Base-by-base conservation (phyloP, 1,140 invertebrate species). In the Pseudomyrmex flavicornis region DNA sequence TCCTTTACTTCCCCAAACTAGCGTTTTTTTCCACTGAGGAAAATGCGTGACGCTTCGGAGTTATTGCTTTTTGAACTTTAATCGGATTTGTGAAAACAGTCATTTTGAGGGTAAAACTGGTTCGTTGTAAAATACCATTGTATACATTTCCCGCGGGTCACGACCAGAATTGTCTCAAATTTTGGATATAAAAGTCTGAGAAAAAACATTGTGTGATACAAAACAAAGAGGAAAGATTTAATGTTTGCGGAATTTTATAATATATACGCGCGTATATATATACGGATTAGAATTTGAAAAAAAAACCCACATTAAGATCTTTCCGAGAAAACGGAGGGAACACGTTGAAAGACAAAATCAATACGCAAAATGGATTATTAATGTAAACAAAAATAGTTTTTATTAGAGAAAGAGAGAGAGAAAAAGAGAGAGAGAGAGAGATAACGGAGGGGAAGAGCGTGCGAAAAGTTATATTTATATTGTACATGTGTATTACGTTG, bases 21-120 rank as follows among this genome's bases (percentile, higher is more conserved):
- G 46, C 56, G 46, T 72, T 80, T 80, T 59, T 35, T 35, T 35
- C 35, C 0, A 7, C 7, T 7, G 35, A 35, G 35, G 0, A 59
- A 12, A 9, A 10, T 15, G 26, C 46, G 26, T 22, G n/a, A 74
- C 48, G 54, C n/a, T 58, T 54, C 12, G 35, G 20, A 70, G 35
- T 72, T 68, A 20, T 68, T 72, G 58, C 44, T 13, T 72, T 52
- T 61, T 59, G 44, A 58, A 20, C 70, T 50, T 80, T 72, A 80
- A 80, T 61, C 44, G 66, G 15, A 72, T 72, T 72, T 72, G 66
- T 8, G 56, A 59, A 59, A 59, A 70, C 65, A 58, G 52, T 58
- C 52, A 48, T 58, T 44, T 48, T 59, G 59, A 80, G 13, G 15
- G n/a, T 72, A 59, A 79, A 79, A 79, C 68, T 58, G 54, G 76